Evolutionary conservation across 2,113 vertebrate species (phyloP).

Genomic region (Vombatus ursinus): DNA sequence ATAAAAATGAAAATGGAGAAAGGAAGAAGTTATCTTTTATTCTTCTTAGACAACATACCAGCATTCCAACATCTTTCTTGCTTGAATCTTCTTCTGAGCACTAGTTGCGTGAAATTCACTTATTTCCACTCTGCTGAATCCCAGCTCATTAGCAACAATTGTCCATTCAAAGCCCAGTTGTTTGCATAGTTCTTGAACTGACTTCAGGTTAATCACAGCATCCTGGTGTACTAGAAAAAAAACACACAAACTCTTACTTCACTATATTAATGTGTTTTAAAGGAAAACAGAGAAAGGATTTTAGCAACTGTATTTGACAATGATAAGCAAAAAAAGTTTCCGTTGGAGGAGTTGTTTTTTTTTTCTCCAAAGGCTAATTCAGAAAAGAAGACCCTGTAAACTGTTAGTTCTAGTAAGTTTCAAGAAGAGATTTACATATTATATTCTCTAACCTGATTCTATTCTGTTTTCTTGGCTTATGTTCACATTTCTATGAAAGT

Average conservation of each 20-base stretch:
- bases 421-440: neutral
- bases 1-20: neutral
- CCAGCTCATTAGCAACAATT: slow-evolving; percentile 83
- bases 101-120: slow-evolving; percentile 82
- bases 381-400: slow-evolving; percentile 20
- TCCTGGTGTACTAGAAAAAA: slow-evolving; percentile 77
- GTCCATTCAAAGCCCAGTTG: slow-evolving; percentile 87
- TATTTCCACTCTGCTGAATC: slow-evolving; percentile 84
- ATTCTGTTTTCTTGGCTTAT: slow-evolving; percentile 1
- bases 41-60: slow-evolving; percentile 76
- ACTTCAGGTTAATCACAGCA: slow-evolving; percentile 87
- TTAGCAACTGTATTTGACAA: neutral
- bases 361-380: neutral
- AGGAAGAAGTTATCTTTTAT: no score
- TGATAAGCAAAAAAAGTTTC: neutral
- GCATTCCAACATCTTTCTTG: slow-evolving; percentile 86
- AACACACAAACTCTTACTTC: neutral
- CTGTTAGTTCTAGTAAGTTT: slow-evolving; percentile 14
- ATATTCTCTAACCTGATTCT: neutral
- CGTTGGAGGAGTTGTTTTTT: neutral
- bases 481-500: slow-evolving; percentile 55
- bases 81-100: slow-evolving; percentile 81
- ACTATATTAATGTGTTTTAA: neutral
- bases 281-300: neutral
- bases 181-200: slow-evolving; percentile 83